Conservation (phyloP, 2,113 vertebrate species). For the Fukomys damarensis region DNA sequence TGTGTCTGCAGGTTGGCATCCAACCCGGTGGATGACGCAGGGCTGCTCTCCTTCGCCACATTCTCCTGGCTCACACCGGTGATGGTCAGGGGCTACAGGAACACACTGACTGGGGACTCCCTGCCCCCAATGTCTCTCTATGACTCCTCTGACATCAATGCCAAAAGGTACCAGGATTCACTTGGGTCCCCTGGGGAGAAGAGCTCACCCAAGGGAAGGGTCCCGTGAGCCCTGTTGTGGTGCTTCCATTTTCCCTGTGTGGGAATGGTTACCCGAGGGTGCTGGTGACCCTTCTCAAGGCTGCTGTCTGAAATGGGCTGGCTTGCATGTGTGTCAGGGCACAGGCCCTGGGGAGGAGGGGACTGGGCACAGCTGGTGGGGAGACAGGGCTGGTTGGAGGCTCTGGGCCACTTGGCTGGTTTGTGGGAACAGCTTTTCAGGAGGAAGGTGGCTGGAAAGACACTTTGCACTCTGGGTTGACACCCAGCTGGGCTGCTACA, state of each 20-base stretch:
- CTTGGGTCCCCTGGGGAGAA: not conserved
- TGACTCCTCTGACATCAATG: constrained; percentile 83
- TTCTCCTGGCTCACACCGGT: constrained; percentile 88
- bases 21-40: constrained; percentile 87
- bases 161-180: constrained; percentile 82
- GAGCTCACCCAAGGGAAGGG: not conserved
- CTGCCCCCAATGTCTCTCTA: constrained; percentile 84
- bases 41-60: constrained; percentile 87
- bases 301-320: not conserved
- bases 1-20: constrained; percentile 72
- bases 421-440: rapidly evolving
- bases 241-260: not conserved
- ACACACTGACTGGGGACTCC: constrained; percentile 79
- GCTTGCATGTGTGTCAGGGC: not conserved
- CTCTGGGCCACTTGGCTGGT: not conserved
- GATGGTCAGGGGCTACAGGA: constrained; percentile 86
- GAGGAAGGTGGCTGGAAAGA: not conserved
- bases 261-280: not conserved
- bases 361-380: no score
- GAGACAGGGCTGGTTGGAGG: not conserved
- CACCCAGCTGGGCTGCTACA: no score
- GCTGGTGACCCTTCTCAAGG: not conserved
- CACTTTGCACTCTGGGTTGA: not conserved
- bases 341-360: not conserved
- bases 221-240: rapidly evolving